phyloP scores from a whole-genome alignment of 2,797 vertebrate species.

The Todus mexicanus region DNA sequence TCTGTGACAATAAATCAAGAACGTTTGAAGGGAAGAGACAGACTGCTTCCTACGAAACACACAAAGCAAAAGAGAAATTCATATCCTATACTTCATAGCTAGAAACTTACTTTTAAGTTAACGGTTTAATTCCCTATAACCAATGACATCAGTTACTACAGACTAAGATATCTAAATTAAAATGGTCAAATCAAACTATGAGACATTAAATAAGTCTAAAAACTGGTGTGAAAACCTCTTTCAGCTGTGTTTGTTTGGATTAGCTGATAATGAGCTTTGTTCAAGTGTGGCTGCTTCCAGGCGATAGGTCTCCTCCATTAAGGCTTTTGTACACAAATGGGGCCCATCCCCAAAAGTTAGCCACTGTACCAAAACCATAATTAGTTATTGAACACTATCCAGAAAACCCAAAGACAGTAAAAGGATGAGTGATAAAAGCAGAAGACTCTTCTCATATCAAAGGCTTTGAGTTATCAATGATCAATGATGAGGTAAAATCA shows the following conservation, averaged over 20 bases:
- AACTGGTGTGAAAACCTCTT: neutral
- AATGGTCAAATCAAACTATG: neutral
- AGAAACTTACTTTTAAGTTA: neutral
- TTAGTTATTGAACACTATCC: neutral
- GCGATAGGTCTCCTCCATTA: neutral
- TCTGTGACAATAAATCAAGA: neutral
- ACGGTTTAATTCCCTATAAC: neutral
- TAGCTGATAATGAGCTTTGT: neutral
- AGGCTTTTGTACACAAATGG: neutral
- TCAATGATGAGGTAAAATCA: neutral
- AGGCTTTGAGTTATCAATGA: neutral
- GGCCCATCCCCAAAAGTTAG: neutral
- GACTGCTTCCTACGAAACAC: neutral
- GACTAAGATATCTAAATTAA: neutral
- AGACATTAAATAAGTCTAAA: neutral
- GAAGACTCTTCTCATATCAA: neutral
- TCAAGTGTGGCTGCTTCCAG: neutral
- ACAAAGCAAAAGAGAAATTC: neutral
- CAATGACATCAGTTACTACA: neutral
- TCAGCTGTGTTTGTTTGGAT: neutral
- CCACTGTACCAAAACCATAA: neutral
- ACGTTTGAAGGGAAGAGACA: neutral
- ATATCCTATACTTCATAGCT: neutral
- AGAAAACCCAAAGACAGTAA: neutral
- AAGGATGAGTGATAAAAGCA: neutral